Percentiles rank a stretch among this genome's conserved stretches.
phyloP scores from a whole-genome alignment of 2,797 vertebrate genomes.

The Cercopithecus hamlyni region DNA sequence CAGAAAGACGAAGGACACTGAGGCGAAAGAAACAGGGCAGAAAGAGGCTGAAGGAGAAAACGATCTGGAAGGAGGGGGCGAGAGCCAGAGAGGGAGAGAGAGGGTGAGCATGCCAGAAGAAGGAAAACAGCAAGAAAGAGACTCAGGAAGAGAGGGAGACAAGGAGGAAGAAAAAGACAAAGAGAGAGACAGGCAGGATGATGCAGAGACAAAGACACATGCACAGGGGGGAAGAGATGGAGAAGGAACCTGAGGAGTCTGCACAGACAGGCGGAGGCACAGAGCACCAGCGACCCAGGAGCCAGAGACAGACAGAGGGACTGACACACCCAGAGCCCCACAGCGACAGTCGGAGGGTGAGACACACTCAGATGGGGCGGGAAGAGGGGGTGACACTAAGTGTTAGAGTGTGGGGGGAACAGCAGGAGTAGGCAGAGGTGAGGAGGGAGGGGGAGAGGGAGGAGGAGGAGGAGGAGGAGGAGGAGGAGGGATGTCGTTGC shows the following conservation, averaged over 20 bases:
- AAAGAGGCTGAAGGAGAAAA: background rate
- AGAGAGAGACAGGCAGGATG: conserved; percentile 56
- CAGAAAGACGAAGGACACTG: background rate
- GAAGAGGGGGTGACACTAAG: conserved; percentile 50
- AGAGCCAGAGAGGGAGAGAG: background rate
- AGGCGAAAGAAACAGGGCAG: background rate
- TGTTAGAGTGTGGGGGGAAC: conserved; percentile 54
- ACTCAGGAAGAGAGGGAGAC: conserved; percentile 25
- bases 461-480: background rate
- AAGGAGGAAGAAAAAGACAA: conserved; percentile 47
- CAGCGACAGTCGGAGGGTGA: conserved; percentile 45
- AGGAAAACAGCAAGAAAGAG: conserved; percentile 11
- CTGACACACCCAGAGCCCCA: conserved; percentile 64
- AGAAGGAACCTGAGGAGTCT: conserved; percentile 28
- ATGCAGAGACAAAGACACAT: conserved; percentile 65
- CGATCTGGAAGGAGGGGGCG: background rate
- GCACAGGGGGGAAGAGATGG: background rate
- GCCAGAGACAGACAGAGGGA: conserved; percentile 54
- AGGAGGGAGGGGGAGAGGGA: conserved; percentile 39
- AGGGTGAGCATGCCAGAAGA: background rate
- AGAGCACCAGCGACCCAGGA: background rate
- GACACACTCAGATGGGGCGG: conserved; percentile 15
- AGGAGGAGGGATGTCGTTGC: conserved; percentile 29
- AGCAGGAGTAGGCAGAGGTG: conserved; percentile 60
- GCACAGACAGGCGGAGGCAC: conserved; percentile 42